Evolutionary conservation across 2,888 invertebrate genomes (phyloP).

Genomic region (Heliconius erato): DNA sequence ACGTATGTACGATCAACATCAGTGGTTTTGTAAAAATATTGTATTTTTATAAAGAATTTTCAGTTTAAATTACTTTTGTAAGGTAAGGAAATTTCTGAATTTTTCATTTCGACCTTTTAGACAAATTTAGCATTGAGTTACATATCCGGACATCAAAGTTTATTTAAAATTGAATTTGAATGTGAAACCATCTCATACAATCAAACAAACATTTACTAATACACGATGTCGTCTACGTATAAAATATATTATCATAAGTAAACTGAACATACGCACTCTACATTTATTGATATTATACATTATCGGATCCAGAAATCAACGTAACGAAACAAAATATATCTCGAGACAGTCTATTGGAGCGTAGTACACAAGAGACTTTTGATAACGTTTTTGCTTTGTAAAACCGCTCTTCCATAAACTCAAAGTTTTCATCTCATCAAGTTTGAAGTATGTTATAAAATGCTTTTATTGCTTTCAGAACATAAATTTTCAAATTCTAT

Average conservation of each 20-base stretch:
- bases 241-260: neutral
- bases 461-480: conserved; percentile 66
- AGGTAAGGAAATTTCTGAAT: neutral
- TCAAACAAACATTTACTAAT: neutral
- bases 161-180: neutral
- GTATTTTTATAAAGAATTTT: neutral
- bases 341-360: conserved; percentile 37
- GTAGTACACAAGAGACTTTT: conserved; percentile 41
- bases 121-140: neutral
- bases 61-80: neutral
- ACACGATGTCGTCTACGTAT: neutral
- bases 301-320: conserved; percentile 26
- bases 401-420: conserved; percentile 54
- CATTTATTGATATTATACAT: conserved; percentile 14
- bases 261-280: neutral
- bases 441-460: conserved; percentile 62
- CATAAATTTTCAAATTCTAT: conserved; percentile 63
- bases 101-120: neutral
- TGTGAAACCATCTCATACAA: neutral
- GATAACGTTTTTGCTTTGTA: conserved; percentile 49
- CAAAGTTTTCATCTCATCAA: conserved; percentile 60
- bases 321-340: conserved; percentile 34
- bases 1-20: conserved; percentile 48
- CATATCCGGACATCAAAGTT: neutral
- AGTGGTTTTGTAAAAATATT: neutral